Evolutionary conservation across 2,113 vertebrate species (phyloP), one percentile per base, ranked within the genome.

Genomic region (Cephalopterus ornatus): DNA sequence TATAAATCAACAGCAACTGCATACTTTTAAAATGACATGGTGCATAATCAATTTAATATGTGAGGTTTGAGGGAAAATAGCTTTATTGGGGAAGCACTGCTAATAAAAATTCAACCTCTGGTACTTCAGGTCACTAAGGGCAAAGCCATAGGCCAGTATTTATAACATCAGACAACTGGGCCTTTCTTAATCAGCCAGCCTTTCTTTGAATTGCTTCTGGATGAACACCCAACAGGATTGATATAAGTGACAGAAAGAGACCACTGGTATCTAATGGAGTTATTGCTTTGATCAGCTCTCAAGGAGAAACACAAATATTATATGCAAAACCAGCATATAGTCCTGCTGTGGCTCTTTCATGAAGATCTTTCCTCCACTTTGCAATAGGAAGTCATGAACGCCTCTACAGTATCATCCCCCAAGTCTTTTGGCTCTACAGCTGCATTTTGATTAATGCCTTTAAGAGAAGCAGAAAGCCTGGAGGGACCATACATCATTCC

Each of bases 21-120:
- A 96, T 96, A 95, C 79, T 97, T 97, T 92, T 92, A 92, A 97
- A 97, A 96, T 97, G 63, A 97, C 89, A 95, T 18, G 52, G 75
- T 95, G 89, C 82, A 75, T 95, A 96, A 97, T 97, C 95, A 96
- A 93, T 97, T 95, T 97, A 96, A 84, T 92, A 92, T 92, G 92
- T 90, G 95, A 95, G 78, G 81, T 92, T 95, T 95, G 81, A 73
- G 74, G 79, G 68, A 96, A 97, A 96, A 96, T 83, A 96, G 65
- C 66, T 86, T 95, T 90, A 92, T 63, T 78, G 74, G 58, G 88
- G 70, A 97, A 92, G 85, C 53, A 93, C 62, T 77, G 85, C 75
- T 95, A 93, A 96, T 87, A 94, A 91, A 93, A 96, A 59, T 30
- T 30, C 37, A 95, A 66, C 61, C 19, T 77, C 71, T 55, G 6